A percentile compares a stretch with the other conserved stretches of the same genome.
Conservation (phyloP, 2,888 invertebrate species). For the Stramonita haemastoma region DNA sequence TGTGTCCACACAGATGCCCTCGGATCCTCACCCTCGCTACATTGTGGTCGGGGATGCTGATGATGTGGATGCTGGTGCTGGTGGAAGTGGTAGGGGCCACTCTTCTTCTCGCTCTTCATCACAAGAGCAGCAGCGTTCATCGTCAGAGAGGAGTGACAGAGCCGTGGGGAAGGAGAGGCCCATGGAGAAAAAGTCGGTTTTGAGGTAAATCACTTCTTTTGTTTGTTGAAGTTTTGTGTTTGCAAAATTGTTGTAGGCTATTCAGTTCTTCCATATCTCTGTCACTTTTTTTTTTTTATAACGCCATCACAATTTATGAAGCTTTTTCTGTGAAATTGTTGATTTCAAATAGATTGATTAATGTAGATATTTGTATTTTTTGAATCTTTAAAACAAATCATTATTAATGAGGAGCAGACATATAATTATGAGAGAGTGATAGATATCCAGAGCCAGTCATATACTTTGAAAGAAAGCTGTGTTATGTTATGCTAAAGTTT, state of each 20-base stretch:
- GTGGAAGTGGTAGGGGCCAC: background rate
- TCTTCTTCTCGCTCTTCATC: background rate
- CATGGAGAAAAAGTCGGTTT: background rate
- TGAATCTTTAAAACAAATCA: too few relatives aligned
- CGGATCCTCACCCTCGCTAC: conserved; percentile 23
- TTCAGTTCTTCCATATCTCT: background rate
- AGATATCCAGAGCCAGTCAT: too few relatives aligned
- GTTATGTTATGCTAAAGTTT: too few relatives aligned
- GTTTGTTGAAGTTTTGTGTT: background rate
- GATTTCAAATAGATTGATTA: too few relatives aligned
- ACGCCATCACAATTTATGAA: too few relatives aligned
- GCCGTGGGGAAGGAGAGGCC: background rate
- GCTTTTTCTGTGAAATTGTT: too few relatives aligned
- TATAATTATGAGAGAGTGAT: too few relatives aligned
- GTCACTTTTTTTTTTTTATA: background rate
- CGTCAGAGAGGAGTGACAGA: background rate
- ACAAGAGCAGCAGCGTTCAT: background rate
- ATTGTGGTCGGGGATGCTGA: background rate
- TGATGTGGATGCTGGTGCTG: background rate
- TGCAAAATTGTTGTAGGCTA: background rate
- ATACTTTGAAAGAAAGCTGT: too few relatives aligned
- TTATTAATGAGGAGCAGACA: too few relatives aligned
- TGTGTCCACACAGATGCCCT: conserved; percentile 30
- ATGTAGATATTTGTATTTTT: too few relatives aligned
- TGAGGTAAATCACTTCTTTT: background rate